Base-by-base conservation (phyloP, 2,113 vertebrate genomes). In the Mixornis gularis region DNA sequence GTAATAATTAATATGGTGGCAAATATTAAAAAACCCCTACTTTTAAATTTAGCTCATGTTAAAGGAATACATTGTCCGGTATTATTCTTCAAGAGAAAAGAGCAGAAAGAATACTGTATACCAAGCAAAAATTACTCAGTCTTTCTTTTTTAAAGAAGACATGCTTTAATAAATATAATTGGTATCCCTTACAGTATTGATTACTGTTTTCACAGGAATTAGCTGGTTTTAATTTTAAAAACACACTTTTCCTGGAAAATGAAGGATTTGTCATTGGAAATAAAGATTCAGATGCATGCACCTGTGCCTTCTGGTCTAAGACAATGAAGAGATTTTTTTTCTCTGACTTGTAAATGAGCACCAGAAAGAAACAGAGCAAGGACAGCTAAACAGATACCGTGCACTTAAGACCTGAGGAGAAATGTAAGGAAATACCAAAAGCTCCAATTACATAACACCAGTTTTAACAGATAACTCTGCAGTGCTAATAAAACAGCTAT, bases 1-100 rank as follows among this genome's bases (percentile, higher is more conserved):
- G 79, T 90, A 95, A 95, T 94, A 97, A 97, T 97, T 97, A 97
- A 95, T 94, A 95, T 36, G 73, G 87, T 58, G 82, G 91, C 60
- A 97, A 97, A 96, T 97, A 97, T 91, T 96, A 92, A 96, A 93
- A 96, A 96, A 94, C 71, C 86, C 5, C 93, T 87, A 66, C 59
- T 95, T 97, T 91, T 71, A 94, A 95, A 96, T 95, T 96, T 97
- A 87, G 91, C 88, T 96, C 79, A 85, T 25, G 6, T 91, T 95
- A 95, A 97, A 96, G 41, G 74, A 81, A 92, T 43, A 34, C 5
- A 38, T 25, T 12, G 60, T 84, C 34, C 68, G 62, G 55, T 55
- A 92, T 20, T 59, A 8, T 19, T 55, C 24, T 88, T 68, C 44
- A 90, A 92, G 66, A 74, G 41, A 80, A 95, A 92, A 72, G 5